phyloP scores from a whole-genome alignment of 2,888 invertebrate species.

The Leucophenga maculata region DNA sequence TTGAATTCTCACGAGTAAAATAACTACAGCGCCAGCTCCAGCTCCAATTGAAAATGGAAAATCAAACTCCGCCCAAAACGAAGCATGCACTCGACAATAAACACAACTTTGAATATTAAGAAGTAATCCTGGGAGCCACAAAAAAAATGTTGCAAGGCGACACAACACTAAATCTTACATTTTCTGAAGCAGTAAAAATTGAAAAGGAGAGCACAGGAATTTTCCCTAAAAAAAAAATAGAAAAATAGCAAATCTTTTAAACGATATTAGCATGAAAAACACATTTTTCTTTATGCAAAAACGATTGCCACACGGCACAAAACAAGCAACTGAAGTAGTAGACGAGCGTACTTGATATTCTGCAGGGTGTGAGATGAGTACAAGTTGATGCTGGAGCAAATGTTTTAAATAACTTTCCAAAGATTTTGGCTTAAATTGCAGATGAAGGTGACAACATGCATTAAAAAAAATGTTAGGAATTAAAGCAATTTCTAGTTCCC shows the following conservation, averaged over 20 bases:
- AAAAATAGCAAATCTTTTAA: conserved; percentile 58
- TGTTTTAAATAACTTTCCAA: conserved; percentile 53
- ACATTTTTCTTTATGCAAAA: conserved; percentile 53
- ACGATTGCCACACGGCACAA: conserved; percentile 36
- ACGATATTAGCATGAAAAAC: conserved; percentile 65
- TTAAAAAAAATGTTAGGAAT: no score
- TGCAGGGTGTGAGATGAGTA: background rate
- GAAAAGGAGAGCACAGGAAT: background rate
- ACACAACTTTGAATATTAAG: conserved; percentile 26
- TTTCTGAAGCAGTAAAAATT: background rate
- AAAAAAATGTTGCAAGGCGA: background rate
- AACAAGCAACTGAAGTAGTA: conserved; percentile 21
- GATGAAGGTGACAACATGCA: conserved; percentile 47
- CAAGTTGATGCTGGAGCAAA: conserved; percentile 22
- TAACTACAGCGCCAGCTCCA: conserved; percentile 49
- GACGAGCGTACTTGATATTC: no score
- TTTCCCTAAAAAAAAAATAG: background rate
- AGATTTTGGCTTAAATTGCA: conserved; percentile 27
- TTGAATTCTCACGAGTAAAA: conserved; percentile 56
- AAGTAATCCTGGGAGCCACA: conserved; percentile 8
- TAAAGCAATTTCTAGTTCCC: no score
- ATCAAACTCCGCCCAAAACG: background rate
- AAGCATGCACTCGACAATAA: conserved; percentile 9
- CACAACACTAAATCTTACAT: no score
- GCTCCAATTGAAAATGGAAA: background rate